Evolutionary conservation across 2,797 vertebrate genomes (phyloP), one percentile per base, ranked within the genome.

Genomic region (Lithobates sylvaticus): DNA sequence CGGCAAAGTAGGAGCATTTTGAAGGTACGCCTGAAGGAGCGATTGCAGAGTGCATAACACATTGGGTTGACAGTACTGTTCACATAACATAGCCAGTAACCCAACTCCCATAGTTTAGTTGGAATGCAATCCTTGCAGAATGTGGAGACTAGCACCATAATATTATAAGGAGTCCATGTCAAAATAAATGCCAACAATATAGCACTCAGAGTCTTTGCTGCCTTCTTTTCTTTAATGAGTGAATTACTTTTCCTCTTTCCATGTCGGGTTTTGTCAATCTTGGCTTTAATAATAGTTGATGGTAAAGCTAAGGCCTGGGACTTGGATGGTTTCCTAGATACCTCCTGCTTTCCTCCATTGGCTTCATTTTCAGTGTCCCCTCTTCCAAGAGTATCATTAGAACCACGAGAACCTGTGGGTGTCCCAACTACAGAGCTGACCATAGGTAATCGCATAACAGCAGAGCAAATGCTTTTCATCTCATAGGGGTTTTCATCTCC

Each of bases 21-120:
- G 89, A 96, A 96, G 27, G 95, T 96, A 89, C 92, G 90, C 65
- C 94, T 91, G 91, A 96, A 95, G 71, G 94, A 92, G 47, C 93
- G 90, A 86, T 95, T 96, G 91, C 95, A 96, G 85, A 96, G 93
- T 32, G 95, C 95, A 1, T 96, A 96, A 90, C 95, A 96, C 93
- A 96, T 92, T 85, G 95, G 95, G 89, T 96, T 96, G 86, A 96
- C 88, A 0, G 95, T 96, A 90, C 95, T 96, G 89, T 96, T 96
- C 80, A 96, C 93, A 0, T 96, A 96, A 88, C 95, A 96, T 29
- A 96, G 91, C 95, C 95, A 96, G 89, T 96, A 96, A 76, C 95
- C 95, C 85, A 96, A 90, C 83, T 95, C 92, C 95, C 95, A 96
- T 74, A 96, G 90, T 76, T 90, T 93, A 21, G 89, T 90, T 0